Evolutionary conservation across 2,797 vertebrate genomes (phyloP), one percentile per base, ranked within the genome.

Genomic region (Hypotaenidia philippensis): DNA sequence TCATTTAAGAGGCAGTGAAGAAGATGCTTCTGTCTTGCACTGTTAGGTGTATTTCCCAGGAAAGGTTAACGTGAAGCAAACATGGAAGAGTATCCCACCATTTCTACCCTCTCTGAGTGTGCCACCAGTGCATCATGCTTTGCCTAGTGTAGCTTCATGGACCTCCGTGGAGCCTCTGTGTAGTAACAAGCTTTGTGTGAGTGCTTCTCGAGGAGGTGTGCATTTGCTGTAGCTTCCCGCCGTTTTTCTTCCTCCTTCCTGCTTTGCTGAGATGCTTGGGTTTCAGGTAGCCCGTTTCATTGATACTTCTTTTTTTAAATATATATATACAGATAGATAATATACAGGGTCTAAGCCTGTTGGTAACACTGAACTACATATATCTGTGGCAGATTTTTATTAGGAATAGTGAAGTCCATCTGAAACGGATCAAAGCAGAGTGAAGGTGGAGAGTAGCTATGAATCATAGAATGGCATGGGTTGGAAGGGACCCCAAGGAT

Each of bases 301-400:
- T 78, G n/a, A n/a, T 79, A 23, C 6, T 63, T 29, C 10, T 36
- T 56, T n/a, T n/a, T 50, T 91, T 63, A 70, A 41, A 41, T 14
- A 40, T 40, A 41, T 18, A 41, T 40, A 40, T 40, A 17, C 16
- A 41, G 18, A 41, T 41, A 60, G 26, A 32, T 38, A 52, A 49
- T 53, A 47, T 53, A 38, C 38, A 79, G 75, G 13, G 40, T 76
- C 85, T 89, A 77, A 96, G 44, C 60, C 57, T 91, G 18, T 74
- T 40, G 85, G 49, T 81, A 94, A 84, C 76, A 89, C 19, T 29
- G 22, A 68, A 91, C 76, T 88, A 66, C 59, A 38, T 92, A 87
- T 96, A 95, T 97, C 81, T 91, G 68, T 52, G 87, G 77, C 63
- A 81, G 72, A 23, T 94, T 93, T 91, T 96, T 94, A 90, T 93